Conservation (phyloP, 1,140 invertebrate species). For the Achatina immaculata region DNA sequence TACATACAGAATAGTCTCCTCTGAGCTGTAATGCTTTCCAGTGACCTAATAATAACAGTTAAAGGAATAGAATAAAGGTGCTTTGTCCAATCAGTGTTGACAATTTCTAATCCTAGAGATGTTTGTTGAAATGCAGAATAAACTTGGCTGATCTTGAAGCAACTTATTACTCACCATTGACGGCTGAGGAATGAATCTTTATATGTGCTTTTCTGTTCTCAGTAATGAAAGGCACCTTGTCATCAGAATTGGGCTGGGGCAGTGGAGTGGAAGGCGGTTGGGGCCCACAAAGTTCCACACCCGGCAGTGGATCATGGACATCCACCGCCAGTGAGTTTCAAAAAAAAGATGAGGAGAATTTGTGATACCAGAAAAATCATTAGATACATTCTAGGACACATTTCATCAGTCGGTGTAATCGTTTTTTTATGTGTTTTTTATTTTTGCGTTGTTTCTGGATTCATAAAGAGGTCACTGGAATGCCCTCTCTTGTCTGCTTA, state of each 20-base stretch:
- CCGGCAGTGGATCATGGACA: conserved; percentile 38
- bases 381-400: no score
- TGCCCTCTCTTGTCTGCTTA: no score
- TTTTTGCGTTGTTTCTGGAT: no score
- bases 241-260: conserved; percentile 35
- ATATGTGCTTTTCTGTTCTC: conserved; percentile 25
- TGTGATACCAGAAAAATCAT: background rate
- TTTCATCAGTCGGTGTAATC: no score
- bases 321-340: conserved; percentile 37
- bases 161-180: no score
- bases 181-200: no score
- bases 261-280: conserved; percentile 34
- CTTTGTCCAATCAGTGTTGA: background rate
- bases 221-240: conserved; percentile 36
- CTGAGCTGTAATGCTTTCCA: background rate
- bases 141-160: no score
- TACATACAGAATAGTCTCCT: background rate
- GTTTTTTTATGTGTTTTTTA: no score
- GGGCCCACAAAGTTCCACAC: conserved; percentile 28
- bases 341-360: background rate
- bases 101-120: background rate
- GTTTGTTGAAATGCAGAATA: no score
- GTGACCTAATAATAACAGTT: background rate
- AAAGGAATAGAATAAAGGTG: no score
- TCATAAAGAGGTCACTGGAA: no score